Evolutionary conservation across 1,140 invertebrate genomes (phyloP).

Genomic region (Drosophila yakuba): DNA sequence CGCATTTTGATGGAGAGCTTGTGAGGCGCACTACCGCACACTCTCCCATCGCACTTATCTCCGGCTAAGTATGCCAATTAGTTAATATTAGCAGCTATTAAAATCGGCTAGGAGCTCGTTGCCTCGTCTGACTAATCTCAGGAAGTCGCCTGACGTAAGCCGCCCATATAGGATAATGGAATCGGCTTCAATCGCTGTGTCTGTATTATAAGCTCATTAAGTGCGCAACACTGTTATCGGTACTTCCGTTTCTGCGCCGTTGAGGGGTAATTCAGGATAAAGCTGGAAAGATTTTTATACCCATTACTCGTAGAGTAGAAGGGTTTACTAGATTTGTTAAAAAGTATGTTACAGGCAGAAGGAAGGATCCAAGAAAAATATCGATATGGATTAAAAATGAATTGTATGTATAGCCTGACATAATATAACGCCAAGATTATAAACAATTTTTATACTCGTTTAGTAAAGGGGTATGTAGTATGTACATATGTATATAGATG

Average conservation of each 20-base stretch:
- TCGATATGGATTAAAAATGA: not conserved
- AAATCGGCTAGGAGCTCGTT: slow-evolving; percentile 26
- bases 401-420: not conserved
- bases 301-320: no score
- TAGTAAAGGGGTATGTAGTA: no score
- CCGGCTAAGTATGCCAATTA: slow-evolving; percentile 66
- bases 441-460: no score
- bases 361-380: not conserved
- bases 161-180: slow-evolving; percentile 11
- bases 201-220: slow-evolving; percentile 56
- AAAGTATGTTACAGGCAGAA: no score
- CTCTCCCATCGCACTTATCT: slow-evolving; percentile 21
- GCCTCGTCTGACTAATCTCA: slow-evolving; percentile 46
- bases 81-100: slow-evolving; percentile 66
- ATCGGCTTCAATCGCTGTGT: slow-evolving; percentile 26
- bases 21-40: slow-evolving; percentile 69
- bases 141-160: slow-evolving; percentile 45
- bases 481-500: no score
- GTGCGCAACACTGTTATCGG: slow-evolving; percentile 36
- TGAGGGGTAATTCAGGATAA: slow-evolving; percentile 1
- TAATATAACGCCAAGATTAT: no score
- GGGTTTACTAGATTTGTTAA: no score
- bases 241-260: slow-evolving; percentile 29
- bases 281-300: slow-evolving; percentile 12
- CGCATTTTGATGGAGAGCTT: slow-evolving; percentile 44